phyloP scores from a whole-genome alignment of 1,140 invertebrate genomes.

The Drosophila bocqueti region DNA sequence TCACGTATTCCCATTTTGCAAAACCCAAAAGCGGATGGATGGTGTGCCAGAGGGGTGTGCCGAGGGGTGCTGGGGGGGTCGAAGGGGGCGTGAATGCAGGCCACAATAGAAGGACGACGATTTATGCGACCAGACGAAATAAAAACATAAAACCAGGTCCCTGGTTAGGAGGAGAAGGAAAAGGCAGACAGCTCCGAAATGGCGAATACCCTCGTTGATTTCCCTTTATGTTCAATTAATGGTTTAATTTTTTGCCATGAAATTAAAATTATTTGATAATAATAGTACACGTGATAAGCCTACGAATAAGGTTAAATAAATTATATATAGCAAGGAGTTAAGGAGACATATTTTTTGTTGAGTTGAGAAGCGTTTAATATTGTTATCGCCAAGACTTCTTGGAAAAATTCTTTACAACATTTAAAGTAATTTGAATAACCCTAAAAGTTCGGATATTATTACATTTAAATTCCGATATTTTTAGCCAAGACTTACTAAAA shows the following conservation, averaged over 20 bases:
- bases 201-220: conserved; percentile 16
- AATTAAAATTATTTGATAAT: conserved; percentile 3
- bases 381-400: too few relatives aligned
- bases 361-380: too few relatives aligned
- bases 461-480: too few relatives aligned
- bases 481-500: too few relatives aligned
- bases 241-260: not conserved
- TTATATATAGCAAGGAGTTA: not conserved
- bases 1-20: conserved; percentile 81
- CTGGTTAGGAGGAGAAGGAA: not conserved
- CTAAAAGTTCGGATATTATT: too few relatives aligned
- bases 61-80: not conserved
- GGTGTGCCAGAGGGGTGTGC: conserved; percentile 4
- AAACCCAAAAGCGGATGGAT: conserved; percentile 49
- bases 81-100: conserved; percentile 26
- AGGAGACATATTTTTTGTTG: too few relatives aligned
- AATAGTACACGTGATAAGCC: conserved; percentile 1
- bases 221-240: conserved; percentile 1
- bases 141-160: conserved; percentile 37
- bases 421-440: too few relatives aligned
- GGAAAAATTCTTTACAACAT: too few relatives aligned
- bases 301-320: not conserved
- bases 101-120: conserved; percentile 74
- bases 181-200: not conserved
- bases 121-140: conserved; percentile 62